phyloP scores from a whole-genome alignment of 2,888 invertebrate species.

The Argyresthia goedartella region DNA sequence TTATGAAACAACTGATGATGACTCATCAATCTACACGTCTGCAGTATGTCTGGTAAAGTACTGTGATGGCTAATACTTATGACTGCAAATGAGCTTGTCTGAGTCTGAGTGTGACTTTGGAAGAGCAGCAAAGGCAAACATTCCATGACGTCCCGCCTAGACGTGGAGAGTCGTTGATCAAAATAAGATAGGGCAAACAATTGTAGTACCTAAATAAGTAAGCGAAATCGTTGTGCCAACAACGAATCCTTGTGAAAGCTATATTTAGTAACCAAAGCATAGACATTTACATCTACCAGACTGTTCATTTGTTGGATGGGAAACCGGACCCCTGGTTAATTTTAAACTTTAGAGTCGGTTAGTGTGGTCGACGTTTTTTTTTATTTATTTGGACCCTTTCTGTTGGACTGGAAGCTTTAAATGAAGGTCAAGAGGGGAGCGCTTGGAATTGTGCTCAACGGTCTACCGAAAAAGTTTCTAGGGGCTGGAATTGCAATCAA shows the following conservation, averaged over 20 bases:
- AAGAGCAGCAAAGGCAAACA: neutral
- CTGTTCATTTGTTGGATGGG: no score
- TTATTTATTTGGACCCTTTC: conserved; percentile 25
- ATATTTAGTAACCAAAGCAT: no score
- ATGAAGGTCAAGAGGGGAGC: conserved; percentile 17
- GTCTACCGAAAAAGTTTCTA: neutral
- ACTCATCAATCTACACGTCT: conserved; percentile 22
- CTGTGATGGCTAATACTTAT: no score
- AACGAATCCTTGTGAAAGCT: no score
- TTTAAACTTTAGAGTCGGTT: conserved; percentile 5
- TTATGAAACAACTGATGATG: conserved; percentile 15
- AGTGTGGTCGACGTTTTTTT: conserved; percentile 9
- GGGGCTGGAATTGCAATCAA: neutral
- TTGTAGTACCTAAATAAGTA: no score
- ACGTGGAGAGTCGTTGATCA: neutral
- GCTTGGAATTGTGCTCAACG: conserved; percentile 22
- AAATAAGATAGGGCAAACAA: no score
- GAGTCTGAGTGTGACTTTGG: conserved; percentile 4
- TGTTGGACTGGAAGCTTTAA: conserved; percentile 14
- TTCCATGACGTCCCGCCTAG: neutral
- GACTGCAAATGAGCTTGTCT: no score
- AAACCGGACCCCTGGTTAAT: conserved; percentile 5
- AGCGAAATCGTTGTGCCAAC: no score
- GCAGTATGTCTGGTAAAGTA: neutral
- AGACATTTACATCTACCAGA: no score